phyloP scores from a whole-genome alignment of 2,888 invertebrate genomes.

The Brachyopa scutellaris region DNA sequence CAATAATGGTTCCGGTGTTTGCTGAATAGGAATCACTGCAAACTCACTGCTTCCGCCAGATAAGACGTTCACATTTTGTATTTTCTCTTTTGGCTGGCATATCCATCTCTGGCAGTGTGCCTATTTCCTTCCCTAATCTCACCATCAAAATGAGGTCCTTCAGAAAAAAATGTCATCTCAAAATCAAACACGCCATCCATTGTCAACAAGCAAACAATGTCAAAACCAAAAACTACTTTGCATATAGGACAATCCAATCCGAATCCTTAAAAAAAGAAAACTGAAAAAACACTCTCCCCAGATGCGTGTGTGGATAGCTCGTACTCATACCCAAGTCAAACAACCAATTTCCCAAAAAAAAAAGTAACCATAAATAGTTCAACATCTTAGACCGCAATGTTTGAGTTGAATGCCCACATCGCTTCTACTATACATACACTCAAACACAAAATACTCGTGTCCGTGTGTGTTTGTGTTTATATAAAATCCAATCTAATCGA shows the following conservation, averaged over 20 bases:
- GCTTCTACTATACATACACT: too few species aligned
- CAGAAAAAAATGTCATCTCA: slow-evolving; percentile 1
- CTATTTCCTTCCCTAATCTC: background rate
- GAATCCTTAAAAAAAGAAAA: background rate
- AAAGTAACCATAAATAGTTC: slow-evolving; percentile 48
- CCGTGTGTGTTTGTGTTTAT: slow-evolving; percentile 1
- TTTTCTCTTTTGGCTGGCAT: too few species aligned
- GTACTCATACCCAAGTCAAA: slow-evolving; percentile 35
- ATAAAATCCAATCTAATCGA: slow-evolving; percentile 64
- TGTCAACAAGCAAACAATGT: slow-evolving; percentile 26
- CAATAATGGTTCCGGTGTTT: too few species aligned
- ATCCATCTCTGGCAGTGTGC: too few species aligned
- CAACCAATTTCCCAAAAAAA: slow-evolving; percentile 23
- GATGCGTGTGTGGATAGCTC: background rate
- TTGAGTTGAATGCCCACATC: slow-evolving; percentile 2
- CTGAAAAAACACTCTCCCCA: background rate
- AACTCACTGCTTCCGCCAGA: too few species aligned
- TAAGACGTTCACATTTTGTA: too few species aligned
- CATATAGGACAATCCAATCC: background rate
- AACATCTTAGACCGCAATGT: slow-evolving; percentile 17
- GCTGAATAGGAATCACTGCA: too few species aligned
- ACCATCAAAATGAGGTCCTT: background rate
- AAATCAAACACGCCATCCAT: slow-evolving; percentile 22
- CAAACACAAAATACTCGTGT: slow-evolving; percentile 17
- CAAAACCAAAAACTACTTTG: slow-evolving; percentile 21